These are phyloP conservation scores for Sparus aurata DNA, from an alignment of 2,797 vertebrate species.

Conservation along the genomic window DNA sequence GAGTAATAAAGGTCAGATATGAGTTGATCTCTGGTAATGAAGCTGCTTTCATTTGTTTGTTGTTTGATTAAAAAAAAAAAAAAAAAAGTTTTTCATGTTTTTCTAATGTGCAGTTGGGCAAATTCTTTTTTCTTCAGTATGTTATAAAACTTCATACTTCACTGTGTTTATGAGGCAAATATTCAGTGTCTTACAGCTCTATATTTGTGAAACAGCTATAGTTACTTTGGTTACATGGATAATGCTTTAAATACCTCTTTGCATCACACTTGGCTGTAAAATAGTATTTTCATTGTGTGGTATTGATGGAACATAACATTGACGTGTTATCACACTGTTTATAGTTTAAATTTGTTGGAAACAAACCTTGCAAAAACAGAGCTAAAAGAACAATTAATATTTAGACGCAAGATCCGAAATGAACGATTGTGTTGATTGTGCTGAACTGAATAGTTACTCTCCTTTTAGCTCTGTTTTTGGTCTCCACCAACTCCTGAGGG, in stretches of 20 bases:
- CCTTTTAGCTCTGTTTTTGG: not conserved
- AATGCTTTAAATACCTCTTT: not conserved
- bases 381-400: too few relatives aligned
- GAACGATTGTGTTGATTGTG: too few relatives aligned
- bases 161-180: too few relatives aligned
- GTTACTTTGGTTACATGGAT: not conserved
- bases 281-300: not conserved
- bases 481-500: not conserved
- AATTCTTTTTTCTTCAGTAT: too few relatives aligned
- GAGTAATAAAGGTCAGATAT: constrained; percentile 32
- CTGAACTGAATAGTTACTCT: not conserved
- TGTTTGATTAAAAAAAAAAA: constrained; percentile 3
- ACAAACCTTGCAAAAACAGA: too few relatives aligned
- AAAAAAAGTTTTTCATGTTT: not conserved
- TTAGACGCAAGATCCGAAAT: too few relatives aligned
- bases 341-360: too few relatives aligned
- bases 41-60: constrained; percentile 5
- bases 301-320: too few relatives aligned
- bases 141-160: too few relatives aligned
- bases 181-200: too few relatives aligned
- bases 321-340: too few relatives aligned
- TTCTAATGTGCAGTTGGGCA: not conserved
- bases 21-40: constrained; percentile 44
- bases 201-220: not conserved
- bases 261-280: not conserved